Evolutionary conservation across 2,888 invertebrate species (phyloP).

Genomic region (Pyrrhosoma nymphula): DNA sequence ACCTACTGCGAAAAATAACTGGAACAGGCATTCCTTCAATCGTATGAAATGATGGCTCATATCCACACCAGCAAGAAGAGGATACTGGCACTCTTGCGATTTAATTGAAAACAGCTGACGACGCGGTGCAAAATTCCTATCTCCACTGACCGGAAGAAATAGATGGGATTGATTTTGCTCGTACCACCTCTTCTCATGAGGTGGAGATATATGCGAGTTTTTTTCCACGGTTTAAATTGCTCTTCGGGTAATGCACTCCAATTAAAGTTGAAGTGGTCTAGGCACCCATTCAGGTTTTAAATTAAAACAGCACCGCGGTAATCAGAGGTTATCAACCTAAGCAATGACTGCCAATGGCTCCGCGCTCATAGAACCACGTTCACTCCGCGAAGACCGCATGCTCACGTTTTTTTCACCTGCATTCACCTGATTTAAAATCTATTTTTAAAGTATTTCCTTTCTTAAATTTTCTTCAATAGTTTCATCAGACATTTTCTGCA

Average conservation of each 20-base stretch:
- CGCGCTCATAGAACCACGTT: neutral
- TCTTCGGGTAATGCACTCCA: neutral
- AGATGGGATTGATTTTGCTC: neutral
- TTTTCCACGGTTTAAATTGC: neutral
- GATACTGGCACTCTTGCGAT: neutral
- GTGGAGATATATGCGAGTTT: neutral
- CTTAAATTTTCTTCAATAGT: too few species aligned
- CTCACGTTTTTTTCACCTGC: neutral
- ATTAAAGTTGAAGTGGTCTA: neutral
- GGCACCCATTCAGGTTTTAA: neutral
- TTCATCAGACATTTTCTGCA: too few species aligned
- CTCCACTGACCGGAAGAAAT: constrained; percentile 14
- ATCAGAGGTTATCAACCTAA: neutral
- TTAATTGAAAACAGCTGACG: neutral
- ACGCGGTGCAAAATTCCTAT: neutral
- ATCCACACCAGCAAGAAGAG: neutral
- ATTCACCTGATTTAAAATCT: neutral
- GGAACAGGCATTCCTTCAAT: neutral
- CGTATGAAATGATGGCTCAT: neutral
- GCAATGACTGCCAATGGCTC: neutral
- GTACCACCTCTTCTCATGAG: neutral
- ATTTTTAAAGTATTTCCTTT: neutral
- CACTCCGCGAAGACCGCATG: neutral
- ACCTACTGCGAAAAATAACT: neutral
- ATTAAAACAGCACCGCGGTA: neutral